These are phyloP conservation scores for Hemistola chrysoprasaria DNA, from an alignment of 2,888 invertebrate species.

Conservation along the genomic window DNA sequence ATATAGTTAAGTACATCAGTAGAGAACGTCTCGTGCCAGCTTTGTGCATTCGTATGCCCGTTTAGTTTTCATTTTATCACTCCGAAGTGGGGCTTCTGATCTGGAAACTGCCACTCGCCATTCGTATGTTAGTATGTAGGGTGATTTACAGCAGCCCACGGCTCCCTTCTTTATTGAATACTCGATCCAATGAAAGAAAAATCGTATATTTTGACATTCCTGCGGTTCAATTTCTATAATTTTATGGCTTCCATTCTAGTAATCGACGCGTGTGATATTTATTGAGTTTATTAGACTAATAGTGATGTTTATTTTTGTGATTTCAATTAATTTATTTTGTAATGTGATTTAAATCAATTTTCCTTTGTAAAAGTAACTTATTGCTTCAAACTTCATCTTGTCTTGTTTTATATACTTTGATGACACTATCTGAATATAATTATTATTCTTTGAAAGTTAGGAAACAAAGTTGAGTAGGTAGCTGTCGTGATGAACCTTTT, in stretches of 20 bases:
- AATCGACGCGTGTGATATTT: too few species aligned
- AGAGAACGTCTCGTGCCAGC: slow-evolving; percentile 13
- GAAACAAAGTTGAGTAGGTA: slow-evolving; percentile 11
- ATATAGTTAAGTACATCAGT: slow-evolving; percentile 14
- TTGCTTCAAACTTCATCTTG: slow-evolving; percentile 15
- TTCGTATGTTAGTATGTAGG: slow-evolving; percentile 43
- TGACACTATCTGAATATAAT: slow-evolving; percentile 17
- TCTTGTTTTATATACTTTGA: slow-evolving; percentile 11
- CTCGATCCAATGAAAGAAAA: slow-evolving; percentile 69
- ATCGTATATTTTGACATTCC: slow-evolving; percentile 71
- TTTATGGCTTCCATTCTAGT: slow-evolving; percentile 69
- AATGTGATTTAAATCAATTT: too few species aligned
- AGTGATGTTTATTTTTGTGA: slow-evolving; percentile 10
- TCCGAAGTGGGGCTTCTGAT: slow-evolving; percentile 12
- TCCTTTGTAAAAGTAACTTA: slow-evolving; percentile 10
- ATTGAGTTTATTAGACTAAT: slow-evolving; percentile 9
- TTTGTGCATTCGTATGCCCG: slow-evolving; percentile 18
- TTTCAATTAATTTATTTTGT: slow-evolving; percentile 1
- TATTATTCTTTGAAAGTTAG: slow-evolving; percentile 8
- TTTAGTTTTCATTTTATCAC: slow-evolving; percentile 22
- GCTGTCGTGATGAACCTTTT: slow-evolving; percentile 6
- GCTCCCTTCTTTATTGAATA: slow-evolving; percentile 69
- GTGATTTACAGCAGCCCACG: slow-evolving; percentile 67
- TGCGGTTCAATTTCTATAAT: slow-evolving; percentile 39
- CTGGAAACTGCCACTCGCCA: slow-evolving; percentile 48